Evolutionary conservation across 2,113 vertebrate genomes (phyloP), one percentile per base, ranked within the genome.

Genomic region (Melanostigma gelatinosum): DNA sequence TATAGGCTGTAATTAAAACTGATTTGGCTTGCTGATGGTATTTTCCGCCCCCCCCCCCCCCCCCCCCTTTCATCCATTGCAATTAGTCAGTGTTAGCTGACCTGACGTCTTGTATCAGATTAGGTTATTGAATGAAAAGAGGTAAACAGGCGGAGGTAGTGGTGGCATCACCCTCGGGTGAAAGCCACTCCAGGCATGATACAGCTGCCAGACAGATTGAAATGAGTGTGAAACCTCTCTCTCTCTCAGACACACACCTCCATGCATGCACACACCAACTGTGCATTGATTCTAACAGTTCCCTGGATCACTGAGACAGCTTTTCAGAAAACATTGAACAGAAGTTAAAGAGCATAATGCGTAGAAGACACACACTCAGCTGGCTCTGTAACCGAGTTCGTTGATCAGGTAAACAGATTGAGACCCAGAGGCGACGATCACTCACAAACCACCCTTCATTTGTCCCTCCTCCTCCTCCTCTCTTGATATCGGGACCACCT

Each of bases 1-100:
- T 91, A 91, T 80, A 77, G 72, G 44, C 67, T 61, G 79, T 91
- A 93, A 93, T 93, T 92, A 87, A 92, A 93, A 83, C 87, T 92
- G 84, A 91, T 92, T 90, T 86, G 77, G 88, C 66, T 85, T 81
- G 77, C 87, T 92, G 90, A 91, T 92, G 87, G 73, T 83, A 85
- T 92, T 90, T 90, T 79, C 60, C 70, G 4, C 77, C 70, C 75
- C 67, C 71, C 57, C 57, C 3, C 63, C 70, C 54, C 55, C 11
- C 77, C 72, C 80, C 67, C 70, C 15, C 29, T 24, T 34, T 81
- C 87, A 88, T 84, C 82, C 78, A 42, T 24, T 68, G 75, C 87
- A 91, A 92, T 91, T 87, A 92, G 84, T 83, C 77, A 75, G 82
- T 81, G 83, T 91, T 76, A 91, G 77, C 57, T 88, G 88, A 85